Evolutionary conservation across 2,888 invertebrate genomes (phyloP).

Genomic region (Heliconius sara): DNA sequence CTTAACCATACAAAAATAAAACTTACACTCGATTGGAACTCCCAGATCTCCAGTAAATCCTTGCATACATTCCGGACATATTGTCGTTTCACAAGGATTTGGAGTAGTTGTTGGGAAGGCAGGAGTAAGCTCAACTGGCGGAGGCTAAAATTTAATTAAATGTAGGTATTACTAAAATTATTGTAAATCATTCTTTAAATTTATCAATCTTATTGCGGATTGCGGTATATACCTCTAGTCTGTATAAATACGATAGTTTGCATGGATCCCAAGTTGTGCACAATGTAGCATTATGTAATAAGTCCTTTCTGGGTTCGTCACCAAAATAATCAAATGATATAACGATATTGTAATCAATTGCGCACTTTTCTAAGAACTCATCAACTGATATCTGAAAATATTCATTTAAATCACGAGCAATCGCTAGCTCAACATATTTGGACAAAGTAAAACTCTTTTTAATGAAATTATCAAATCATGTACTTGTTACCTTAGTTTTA

Average conservation of each 20-base stretch:
- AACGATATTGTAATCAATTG: slow-evolving; percentile 76
- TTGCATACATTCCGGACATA: slow-evolving; percentile 73
- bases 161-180: too few relatives aligned
- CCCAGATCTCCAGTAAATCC: slow-evolving; percentile 62
- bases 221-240: slow-evolving; percentile 66
- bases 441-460: not conserved
- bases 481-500: slow-evolving; percentile 67
- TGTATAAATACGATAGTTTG: slow-evolving; percentile 72
- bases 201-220: not conserved
- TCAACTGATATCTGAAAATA: slow-evolving; percentile 63
- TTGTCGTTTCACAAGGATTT: slow-evolving; percentile 75
- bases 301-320: slow-evolving; percentile 77
- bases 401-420: not conserved
- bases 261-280: slow-evolving; percentile 79
- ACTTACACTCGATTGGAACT: slow-evolving; percentile 58
- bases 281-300: slow-evolving; percentile 76
- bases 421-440: not conserved
- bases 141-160: slow-evolving; percentile 59
- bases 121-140: slow-evolving; percentile 71
- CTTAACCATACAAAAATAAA: not conserved
- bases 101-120: slow-evolving; percentile 69
- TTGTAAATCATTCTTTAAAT: not conserved
- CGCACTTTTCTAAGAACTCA: slow-evolving; percentile 69
- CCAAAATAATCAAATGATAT: slow-evolving; percentile 79
- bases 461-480: not conserved